phyloP scores from a whole-genome alignment of 2,888 invertebrate species.

The Agonopterix alstromeriana region DNA sequence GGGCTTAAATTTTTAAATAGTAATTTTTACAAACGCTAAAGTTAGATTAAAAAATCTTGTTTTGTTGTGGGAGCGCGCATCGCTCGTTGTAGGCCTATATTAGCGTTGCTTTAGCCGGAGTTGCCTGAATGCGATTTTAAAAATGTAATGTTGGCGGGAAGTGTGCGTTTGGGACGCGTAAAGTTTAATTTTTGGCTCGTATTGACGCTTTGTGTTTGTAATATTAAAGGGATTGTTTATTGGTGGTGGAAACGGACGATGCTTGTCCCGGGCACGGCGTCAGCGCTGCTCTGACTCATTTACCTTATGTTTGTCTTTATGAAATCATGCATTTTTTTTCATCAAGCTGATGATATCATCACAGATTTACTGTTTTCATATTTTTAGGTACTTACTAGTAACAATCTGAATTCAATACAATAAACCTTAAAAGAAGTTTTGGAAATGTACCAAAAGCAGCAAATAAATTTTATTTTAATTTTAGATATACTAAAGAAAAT shows the following conservation, averaged over 20 bases:
- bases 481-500: too few species aligned
- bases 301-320: constrained; percentile 35
- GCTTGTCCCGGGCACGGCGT: constrained; percentile 15
- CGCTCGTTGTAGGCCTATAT: constrained; percentile 66
- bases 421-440: too few species aligned
- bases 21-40: constrained; percentile 77
- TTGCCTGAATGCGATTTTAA: constrained; percentile 63
- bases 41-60: constrained; percentile 74
- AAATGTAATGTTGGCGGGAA: constrained; percentile 64
- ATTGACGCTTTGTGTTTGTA: constrained; percentile 56
- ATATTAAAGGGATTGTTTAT: constrained; percentile 65
- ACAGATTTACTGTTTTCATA: too few species aligned
- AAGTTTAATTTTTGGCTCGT: constrained; percentile 62
- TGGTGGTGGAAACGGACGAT: constrained; percentile 41
- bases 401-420: too few species aligned
- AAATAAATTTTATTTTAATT: too few species aligned
- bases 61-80: constrained; percentile 43
- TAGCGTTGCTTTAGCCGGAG: constrained; percentile 25
- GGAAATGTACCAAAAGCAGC: too few species aligned
- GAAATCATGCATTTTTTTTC: constrained; percentile 31
- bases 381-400: too few species aligned
- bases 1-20: constrained; percentile 72
- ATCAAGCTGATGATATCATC: constrained; percentile 20
- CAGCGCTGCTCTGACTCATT: constrained; percentile 33
- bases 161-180: constrained; percentile 59